Evolutionary conservation across 2,797 vertebrate species (phyloP).

Genomic region (Nyctibius grandis): DNA sequence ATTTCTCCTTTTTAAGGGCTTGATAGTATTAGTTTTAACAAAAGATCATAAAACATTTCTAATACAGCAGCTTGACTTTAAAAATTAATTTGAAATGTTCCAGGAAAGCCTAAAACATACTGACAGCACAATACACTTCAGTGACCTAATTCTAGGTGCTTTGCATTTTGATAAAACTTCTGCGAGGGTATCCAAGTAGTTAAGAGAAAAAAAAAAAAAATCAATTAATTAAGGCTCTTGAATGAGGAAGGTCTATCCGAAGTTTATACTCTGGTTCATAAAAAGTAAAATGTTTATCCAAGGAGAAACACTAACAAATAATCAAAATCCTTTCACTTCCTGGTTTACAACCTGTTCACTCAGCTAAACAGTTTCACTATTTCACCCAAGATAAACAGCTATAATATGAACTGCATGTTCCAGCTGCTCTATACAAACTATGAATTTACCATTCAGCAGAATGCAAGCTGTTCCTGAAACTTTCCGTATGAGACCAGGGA

Average conservation of each 20-base stretch:
- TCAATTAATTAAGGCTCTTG: neutral
- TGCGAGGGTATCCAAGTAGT: neutral
- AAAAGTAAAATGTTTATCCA: neutral
- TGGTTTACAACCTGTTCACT: neutral
- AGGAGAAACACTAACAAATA: neutral
- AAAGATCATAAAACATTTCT: neutral
- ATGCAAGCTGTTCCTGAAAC: neutral
- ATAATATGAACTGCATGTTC: neutral
- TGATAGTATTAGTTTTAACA: neutral
- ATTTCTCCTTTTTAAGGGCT: neutral
- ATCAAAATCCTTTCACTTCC: neutral
- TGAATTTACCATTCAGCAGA: neutral
- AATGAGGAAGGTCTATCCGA: neutral
- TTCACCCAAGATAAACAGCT: neutral
- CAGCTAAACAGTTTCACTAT: neutral
- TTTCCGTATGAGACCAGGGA: neutral
- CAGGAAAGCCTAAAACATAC: neutral
- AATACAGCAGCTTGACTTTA: neutral
- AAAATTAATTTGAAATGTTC: neutral
- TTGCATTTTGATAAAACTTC: neutral
- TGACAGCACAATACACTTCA: neutral
- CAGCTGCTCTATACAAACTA: neutral
- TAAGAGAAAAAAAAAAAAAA: neutral
- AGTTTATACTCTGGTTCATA: neutral
- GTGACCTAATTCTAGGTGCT: neutral